A percentile compares a stretch with the other conserved stretches of the same genome.
Conservation (phyloP, 2,797 vertebrate genomes). For the Champsocephalus esox region DNA sequence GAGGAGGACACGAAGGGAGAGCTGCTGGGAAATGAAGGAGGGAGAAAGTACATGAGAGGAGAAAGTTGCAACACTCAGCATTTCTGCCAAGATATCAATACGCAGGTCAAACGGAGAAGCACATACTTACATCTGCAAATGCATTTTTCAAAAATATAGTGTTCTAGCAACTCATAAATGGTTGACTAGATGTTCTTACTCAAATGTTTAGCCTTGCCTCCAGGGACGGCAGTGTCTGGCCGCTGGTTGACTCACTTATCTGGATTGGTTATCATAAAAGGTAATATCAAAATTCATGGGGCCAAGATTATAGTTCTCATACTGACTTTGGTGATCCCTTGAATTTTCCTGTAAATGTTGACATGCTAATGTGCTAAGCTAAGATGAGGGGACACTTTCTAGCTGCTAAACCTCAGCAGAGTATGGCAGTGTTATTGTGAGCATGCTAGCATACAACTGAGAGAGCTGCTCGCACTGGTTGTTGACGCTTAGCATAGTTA, state of each 20-base stretch:
- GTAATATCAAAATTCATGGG: background rate
- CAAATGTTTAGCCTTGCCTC: background rate
- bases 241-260: background rate
- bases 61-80: background rate
- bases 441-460: background rate
- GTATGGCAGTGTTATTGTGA: background rate
- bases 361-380: background rate
- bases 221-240: background rate
- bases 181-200: background rate
- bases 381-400: background rate
- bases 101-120: conserved; percentile 2
- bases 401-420: background rate
- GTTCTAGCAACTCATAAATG: background rate
- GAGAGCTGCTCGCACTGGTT: background rate
- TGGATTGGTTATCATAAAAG: background rate
- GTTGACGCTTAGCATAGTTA: background rate
- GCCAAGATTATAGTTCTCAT: background rate
- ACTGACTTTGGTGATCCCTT: background rate
- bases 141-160: background rate
- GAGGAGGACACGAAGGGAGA: conserved; percentile 24
- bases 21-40: conserved; percentile 28
- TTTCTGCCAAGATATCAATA: conserved; percentile 29
- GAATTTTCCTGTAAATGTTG: background rate
- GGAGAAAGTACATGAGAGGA: conserved; percentile 33
- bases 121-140: background rate